Conservation (phyloP, 1,140 invertebrate species). For the Apis florea region DNA sequence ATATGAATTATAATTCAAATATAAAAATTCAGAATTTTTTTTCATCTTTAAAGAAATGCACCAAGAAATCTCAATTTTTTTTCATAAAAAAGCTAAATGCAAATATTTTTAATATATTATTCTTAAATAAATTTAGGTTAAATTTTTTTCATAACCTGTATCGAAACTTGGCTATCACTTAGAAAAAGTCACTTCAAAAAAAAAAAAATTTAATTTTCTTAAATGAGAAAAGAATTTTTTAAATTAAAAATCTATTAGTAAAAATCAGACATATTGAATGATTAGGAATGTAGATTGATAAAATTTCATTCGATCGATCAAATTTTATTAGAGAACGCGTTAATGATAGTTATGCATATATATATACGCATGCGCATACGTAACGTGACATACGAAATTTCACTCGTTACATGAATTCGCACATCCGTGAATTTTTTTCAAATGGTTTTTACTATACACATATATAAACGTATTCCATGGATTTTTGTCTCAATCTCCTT, state of each 20-base stretch:
- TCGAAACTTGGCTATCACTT: background rate
- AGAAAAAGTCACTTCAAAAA: background rate
- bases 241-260: background rate
- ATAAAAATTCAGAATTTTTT: background rate
- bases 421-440: background rate
- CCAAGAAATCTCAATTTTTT: no score
- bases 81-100: no score
- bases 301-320: constrained; percentile 25
- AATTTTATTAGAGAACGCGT: background rate
- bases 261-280: background rate
- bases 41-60: no score
- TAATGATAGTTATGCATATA: background rate
- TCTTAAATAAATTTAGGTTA: background rate
- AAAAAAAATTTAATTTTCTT: background rate
- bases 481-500: background rate
- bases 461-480: constrained; percentile 7
- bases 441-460: background rate
- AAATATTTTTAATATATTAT: no score
- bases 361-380: background rate
- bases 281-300: background rate
- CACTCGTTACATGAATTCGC: background rate
- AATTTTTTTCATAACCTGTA: background rate
- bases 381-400: background rate
- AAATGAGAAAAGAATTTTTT: background rate
- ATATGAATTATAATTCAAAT: background rate